A percentile compares a stretch with the other conserved stretches of the same genome.
Evolutionary conservation across 1,140 invertebrate species (phyloP).

Genomic region (Phymastichus coffea): DNA sequence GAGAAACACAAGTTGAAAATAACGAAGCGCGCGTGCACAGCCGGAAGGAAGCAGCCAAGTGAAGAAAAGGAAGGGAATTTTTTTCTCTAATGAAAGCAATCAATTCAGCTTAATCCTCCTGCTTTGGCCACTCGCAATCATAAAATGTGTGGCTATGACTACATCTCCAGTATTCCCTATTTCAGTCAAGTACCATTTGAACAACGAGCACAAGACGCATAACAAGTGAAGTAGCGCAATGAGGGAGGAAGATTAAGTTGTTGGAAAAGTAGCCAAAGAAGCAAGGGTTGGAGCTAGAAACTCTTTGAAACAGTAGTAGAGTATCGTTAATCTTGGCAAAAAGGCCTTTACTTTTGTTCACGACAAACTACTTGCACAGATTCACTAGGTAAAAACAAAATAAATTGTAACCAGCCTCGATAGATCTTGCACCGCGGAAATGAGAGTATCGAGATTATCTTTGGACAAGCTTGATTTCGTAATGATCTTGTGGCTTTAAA

Average conservation of each 20-base stretch:
- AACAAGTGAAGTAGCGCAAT: too few species aligned
- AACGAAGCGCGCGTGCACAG: too few species aligned
- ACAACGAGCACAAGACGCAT: neutral
- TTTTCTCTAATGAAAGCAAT: conserved; percentile 58
- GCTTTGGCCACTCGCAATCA: conserved; percentile 38
- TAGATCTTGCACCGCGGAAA: conserved; percentile 45
- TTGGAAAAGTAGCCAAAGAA: conserved; percentile 13
- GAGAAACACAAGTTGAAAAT: conserved; percentile 55
- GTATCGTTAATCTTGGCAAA: conserved; percentile 55
- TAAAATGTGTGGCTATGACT: conserved; percentile 46
- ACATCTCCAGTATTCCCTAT: too few species aligned
- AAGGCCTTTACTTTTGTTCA: conserved; percentile 47
- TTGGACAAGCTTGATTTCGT: too few species aligned
- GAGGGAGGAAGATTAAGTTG: neutral
- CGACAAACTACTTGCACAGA: conserved; percentile 55
- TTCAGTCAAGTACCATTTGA: too few species aligned
- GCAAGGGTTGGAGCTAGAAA: conserved; percentile 25
- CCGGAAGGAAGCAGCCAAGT: too few species aligned
- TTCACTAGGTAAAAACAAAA: conserved; percentile 56
- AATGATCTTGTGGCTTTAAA: too few species aligned
- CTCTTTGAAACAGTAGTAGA: conserved; percentile 54
- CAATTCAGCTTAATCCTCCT: conserved; percentile 50
- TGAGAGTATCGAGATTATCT: conserved; percentile 34
- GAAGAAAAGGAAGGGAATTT: conserved; percentile 37
- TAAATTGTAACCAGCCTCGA: conserved; percentile 48